Base-by-base conservation (phyloP, 35 echinoderm and acorn worm genomes). In the Apostichopus japonicus region DNA sequence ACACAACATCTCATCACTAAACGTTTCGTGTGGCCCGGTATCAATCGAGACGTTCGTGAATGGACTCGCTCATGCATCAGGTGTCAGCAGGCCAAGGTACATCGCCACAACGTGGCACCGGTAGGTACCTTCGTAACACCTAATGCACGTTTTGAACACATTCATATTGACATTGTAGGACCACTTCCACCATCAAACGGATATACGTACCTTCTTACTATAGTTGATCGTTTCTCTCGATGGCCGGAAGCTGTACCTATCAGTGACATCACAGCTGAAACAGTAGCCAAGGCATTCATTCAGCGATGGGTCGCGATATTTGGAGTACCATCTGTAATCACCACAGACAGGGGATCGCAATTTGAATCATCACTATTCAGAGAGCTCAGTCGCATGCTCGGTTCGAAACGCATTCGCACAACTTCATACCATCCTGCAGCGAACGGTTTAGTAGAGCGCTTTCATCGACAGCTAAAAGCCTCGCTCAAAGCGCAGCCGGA, bases 191-290 rank as follows among this genome's bases (percentile, higher is more conserved):
- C 86, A 10, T 96, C 92, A 56, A 67, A 86, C 54, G 95, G 92
- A n/a, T 86, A 57, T 84, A 65, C 54, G 57, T 96, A 96, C 65
- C 95, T n/a, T n/a, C n/a, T n/a, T n/a, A n/a, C n/a, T 11, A 84
- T 93, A 80, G 33, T 93, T 54, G 95, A 96, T 84, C 86, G 95
- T 44, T 96, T 91, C 53, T 93, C 92, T 33, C 86, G 87, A 19
- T 96, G 95, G 92, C 95, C 95, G 11, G 92, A 96, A 86, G 25
- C 67, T 93, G 72, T 87, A 23, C 84, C 10, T n/a, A n/a, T n/a
- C n/a, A n/a, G n/a, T n/a, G n/a, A n/a, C n/a, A n/a, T n/a, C n/a
- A n/a, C n/a, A n/a, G n/a, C n/a, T 71, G 80, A 83, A 56, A 92
- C 89, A 8, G 78, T 92, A 5, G 89, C 88, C 7, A 55, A 33